Evolutionary conservation across 2,888 invertebrate genomes (phyloP).

Genomic region (Oligia strigilis): DNA sequence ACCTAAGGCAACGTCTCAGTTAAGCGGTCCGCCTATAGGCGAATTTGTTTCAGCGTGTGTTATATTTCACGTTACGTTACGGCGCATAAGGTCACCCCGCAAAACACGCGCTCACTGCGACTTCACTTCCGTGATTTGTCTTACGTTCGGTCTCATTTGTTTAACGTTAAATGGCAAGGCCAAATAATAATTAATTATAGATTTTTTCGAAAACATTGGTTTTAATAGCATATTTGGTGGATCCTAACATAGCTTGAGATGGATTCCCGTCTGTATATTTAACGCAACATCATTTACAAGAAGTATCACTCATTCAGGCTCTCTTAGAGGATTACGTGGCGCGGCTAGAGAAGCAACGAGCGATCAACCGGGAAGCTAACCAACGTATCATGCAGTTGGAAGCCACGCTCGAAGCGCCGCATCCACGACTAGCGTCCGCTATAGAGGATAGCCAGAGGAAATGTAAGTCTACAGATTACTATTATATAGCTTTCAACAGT

Average conservation of each 20-base stretch:
- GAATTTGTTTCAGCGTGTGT: too few species aligned
- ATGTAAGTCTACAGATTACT: constrained; percentile 73
- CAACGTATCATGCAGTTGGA: constrained; percentile 96
- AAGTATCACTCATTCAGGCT: constrained; percentile 86
- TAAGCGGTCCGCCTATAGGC: too few species aligned
- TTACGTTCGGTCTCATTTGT: not conserved
- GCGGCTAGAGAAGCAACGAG: constrained; percentile 94
- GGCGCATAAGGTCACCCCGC: too few species aligned
- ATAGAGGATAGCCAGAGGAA: constrained; percentile 86
- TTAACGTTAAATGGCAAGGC: not conserved
- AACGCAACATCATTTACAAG: constrained; percentile 10
- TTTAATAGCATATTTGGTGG: not conserved
- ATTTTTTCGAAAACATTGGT: too few species aligned
- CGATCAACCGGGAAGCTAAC: constrained; percentile 93
- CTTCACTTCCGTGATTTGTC: too few species aligned
- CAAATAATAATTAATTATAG: not conserved
- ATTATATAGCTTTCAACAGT: not conserved
- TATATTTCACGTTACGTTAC: too few species aligned
- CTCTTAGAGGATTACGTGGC: constrained; percentile 95
- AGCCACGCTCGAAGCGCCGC: constrained; percentile 92
- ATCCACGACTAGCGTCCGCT: constrained; percentile 81
- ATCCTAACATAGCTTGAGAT: not conserved
- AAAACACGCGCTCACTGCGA: too few species aligned
- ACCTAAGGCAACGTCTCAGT: too few species aligned
- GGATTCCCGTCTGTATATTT: not conserved